Evolutionary conservation across 2,888 invertebrate genomes (phyloP), one percentile per base, ranked within the genome.

Genomic region (Latheticus oryzae): DNA sequence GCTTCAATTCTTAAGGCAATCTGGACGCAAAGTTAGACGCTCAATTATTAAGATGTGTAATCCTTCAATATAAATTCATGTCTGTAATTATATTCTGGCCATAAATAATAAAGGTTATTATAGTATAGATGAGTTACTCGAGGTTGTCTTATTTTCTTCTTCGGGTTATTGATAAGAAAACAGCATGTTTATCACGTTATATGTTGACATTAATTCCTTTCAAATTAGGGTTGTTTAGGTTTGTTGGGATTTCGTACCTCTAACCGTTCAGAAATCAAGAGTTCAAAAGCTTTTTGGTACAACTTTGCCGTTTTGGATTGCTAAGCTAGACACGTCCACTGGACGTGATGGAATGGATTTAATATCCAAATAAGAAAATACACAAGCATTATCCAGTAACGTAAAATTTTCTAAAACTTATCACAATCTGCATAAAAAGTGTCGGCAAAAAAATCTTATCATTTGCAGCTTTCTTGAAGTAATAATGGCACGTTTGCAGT

Each of bases 21-120:
- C n/a, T n/a, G n/a, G n/a, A n/a, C n/a, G n/a, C n/a, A n/a, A n/a
- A n/a, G n/a, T n/a, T n/a, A n/a, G n/a, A n/a, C n/a, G n/a, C n/a
- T n/a, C n/a, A n/a, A n/a, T n/a, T n/a, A n/a, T n/a, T n/a, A n/a
- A n/a, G n/a, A n/a, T n/a, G 23, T 24, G n/a, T 9, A 24, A 28
- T 9, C 3, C 9, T n/a, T 5, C 28, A 28, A 67, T 73, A 73
- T 76, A 73, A 75, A 76, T 75, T 74, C 66, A 66, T 67, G 68
- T 69, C 65, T 59, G 70, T 74, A 74, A 75, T 74, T 74, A 73
- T 73, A 70, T 69, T 66, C 65, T 62, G 69, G 69, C 69, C 63
- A 73, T 75, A 75, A 75, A 75, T 74, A 74, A 75, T 67, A 60
- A 61, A 62, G 65, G 67, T 61, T 69, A 67, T 68, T 72, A 70